These are phyloP conservation scores for Palaemon carinicauda DNA, from an alignment of 1,140 invertebrate species.

Conservation along the genomic window DNA sequence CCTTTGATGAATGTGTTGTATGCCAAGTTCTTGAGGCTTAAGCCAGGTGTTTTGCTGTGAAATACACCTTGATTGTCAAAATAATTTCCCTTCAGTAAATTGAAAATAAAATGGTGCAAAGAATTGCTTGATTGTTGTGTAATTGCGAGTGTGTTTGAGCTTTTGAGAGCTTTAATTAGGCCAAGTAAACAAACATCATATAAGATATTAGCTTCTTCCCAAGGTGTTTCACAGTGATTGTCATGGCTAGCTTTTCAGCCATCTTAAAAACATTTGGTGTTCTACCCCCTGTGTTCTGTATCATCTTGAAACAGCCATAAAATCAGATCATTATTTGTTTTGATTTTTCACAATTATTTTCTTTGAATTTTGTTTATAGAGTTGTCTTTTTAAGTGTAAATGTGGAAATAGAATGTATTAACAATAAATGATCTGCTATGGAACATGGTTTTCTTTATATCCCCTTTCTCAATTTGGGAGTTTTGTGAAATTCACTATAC, in stretches of 20 bases:
- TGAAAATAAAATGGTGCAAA: no score
- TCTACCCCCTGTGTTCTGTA: conserved; percentile 44
- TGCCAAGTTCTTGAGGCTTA: conserved; percentile 31
- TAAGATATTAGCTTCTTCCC: background rate
- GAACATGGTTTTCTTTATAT: conserved; percentile 15
- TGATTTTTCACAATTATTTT: conserved; percentile 36
- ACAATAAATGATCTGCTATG: conserved; percentile 57
- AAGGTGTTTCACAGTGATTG: background rate
- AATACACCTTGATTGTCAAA: background rate
- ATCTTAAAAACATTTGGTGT: conserved; percentile 37
- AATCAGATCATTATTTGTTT: conserved; percentile 32
- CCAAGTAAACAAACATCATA: background rate
- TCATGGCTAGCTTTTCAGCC: background rate
- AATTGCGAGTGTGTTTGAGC: no score
- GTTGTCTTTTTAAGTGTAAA: conserved; percentile 52
- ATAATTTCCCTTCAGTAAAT: background rate
- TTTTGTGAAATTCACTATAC: background rate
- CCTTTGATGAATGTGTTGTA: conserved; percentile 33
- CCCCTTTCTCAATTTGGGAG: background rate
- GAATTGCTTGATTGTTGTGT: no score
- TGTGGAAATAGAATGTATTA: conserved; percentile 55
- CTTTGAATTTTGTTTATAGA: conserved; percentile 49
- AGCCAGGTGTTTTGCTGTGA: conserved; percentile 20
- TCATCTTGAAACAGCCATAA: conserved; percentile 46
- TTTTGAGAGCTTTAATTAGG: no score